phyloP scores from a whole-genome alignment of 1,140 invertebrate genomes.

The Tetramorium simillimum region DNA sequence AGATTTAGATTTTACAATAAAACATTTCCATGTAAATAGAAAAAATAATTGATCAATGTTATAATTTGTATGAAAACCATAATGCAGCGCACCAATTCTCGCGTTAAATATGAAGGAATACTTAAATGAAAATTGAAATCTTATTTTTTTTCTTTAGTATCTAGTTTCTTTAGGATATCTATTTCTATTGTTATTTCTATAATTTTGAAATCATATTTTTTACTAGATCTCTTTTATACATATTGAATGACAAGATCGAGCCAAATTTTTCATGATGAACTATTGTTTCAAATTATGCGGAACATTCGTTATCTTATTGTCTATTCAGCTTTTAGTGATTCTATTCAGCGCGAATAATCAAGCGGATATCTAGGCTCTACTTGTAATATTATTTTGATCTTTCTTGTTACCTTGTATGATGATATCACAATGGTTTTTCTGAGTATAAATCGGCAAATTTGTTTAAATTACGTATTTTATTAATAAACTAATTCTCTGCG shows the following conservation, averaged over 20 bases:
- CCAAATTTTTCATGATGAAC: background rate
- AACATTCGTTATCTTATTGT: background rate
- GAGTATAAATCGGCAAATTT: background rate
- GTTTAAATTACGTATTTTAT: conserved; percentile 26
- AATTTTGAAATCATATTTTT: background rate
- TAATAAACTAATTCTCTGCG: background rate
- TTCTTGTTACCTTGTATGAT: background rate
- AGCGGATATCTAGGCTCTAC: too few relatives aligned
- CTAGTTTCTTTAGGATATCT: too few relatives aligned
- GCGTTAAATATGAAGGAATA: background rate
- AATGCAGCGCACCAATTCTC: background rate
- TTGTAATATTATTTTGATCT: background rate
- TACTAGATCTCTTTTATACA: background rate
- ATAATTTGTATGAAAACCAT: background rate
- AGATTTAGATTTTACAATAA: conserved; percentile 39
- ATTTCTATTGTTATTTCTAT: background rate
- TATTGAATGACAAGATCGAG: background rate
- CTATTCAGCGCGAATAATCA: background rate
- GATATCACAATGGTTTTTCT: conserved; percentile 1
- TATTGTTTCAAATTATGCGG: background rate
- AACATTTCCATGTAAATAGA: conserved; percentile 18
- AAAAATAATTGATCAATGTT: conserved; percentile 2
- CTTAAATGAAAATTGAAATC: background rate
- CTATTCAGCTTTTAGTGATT: background rate
- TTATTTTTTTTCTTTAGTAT: background rate